These are phyloP conservation scores for Megaceryle maxima DNA, from an alignment of 2,113 vertebrate genomes.

Conservation along the genomic window DNA sequence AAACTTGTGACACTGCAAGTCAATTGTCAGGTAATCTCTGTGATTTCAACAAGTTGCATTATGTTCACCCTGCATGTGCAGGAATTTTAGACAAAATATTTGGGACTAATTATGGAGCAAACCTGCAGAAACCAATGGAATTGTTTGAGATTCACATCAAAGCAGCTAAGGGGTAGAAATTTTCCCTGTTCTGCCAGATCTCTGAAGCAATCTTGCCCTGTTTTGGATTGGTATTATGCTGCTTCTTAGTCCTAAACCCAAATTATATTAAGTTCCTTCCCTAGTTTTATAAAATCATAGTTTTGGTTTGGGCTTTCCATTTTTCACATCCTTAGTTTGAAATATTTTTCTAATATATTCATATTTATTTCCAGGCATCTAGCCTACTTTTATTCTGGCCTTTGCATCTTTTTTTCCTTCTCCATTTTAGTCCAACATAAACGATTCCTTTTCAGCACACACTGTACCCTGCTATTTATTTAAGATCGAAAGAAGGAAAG, in stretches of 20 bases:
- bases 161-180: background rate
- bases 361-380: conserved; percentile 72
- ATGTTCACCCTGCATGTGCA: background rate
- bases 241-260: background rate
- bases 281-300: background rate
- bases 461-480: conserved; percentile 70
- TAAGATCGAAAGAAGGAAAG: conserved; percentile 69
- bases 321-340: conserved; percentile 60
- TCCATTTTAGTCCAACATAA: conserved; percentile 70
- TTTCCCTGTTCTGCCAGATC: background rate
- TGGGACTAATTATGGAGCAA: background rate
- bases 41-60: background rate
- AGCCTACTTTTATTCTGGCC: conserved; percentile 71
- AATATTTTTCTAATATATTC: conserved; percentile 56
- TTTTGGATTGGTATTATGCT: background rate
- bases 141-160: background rate
- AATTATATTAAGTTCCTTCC: conserved; percentile 10
- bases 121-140: background rate
- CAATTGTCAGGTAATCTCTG: background rate
- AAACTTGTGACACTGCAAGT: background rate
- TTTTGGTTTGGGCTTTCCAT: conserved; percentile 36
- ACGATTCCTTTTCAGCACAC: conserved; percentile 72
- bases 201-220: background rate
- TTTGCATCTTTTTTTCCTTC: conserved; percentile 66
- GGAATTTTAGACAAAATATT: background rate